phyloP scores from a whole-genome alignment of 2,113 vertebrate genomes.

The Silurus glanis region DNA sequence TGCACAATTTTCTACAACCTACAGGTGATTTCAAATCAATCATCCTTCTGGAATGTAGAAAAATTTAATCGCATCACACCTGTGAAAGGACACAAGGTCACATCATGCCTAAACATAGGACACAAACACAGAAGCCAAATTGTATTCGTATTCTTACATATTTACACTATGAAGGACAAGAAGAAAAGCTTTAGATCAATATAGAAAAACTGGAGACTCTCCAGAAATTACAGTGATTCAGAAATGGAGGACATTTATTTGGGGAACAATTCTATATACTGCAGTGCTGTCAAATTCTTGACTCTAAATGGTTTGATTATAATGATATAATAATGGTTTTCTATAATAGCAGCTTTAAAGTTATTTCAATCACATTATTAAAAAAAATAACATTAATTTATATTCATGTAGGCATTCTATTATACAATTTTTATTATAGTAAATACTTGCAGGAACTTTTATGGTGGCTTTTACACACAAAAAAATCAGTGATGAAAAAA shows the following conservation, averaged over 20 bases:
- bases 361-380: background rate
- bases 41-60: background rate
- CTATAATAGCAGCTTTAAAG: background rate
- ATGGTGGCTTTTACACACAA: background rate
- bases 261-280: background rate
- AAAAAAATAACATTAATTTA: background rate
- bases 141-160: background rate
- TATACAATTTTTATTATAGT: background rate
- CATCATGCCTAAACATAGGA: background rate
- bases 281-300: background rate
- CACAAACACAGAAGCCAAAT: background rate
- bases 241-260: background rate
- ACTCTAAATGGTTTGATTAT: background rate
- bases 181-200: background rate
- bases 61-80: background rate
- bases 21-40: constrained; percentile 4
- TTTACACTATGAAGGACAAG: background rate
- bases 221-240: background rate
- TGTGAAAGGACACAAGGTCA: background rate
- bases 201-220: background rate
- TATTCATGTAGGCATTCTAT: background rate
- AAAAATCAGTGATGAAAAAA: background rate
- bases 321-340: background rate
- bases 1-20: background rate
- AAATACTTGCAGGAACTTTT: background rate